Conservation (phyloP, 1,140 invertebrate species). For the Akabosia matsudoensis region DNA sequence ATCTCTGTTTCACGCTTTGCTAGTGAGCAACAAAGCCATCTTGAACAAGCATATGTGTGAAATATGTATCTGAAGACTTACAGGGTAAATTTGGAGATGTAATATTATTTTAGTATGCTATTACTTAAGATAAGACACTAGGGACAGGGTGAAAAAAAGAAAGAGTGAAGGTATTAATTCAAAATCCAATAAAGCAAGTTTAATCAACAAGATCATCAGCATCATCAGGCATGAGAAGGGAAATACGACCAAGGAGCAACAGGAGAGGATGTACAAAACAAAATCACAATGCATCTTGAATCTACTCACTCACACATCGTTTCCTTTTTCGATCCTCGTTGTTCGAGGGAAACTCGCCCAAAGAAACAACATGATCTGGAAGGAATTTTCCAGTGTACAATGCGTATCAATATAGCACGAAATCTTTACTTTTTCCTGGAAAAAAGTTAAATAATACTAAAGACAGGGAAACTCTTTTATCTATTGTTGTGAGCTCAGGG, state of each 20-base stretch:
- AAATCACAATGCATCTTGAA: neutral
- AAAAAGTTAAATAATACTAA: no score
- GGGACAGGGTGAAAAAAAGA: neutral
- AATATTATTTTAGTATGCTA: neutral
- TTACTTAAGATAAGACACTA: constrained; percentile 2
- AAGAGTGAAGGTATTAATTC: constrained; percentile 25
- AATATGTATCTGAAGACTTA: no score
- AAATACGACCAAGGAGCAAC: neutral
- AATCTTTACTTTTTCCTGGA: no score
- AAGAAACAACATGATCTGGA: neutral
- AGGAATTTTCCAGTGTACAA: neutral
- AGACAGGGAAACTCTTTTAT: no score
- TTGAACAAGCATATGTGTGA: no score
- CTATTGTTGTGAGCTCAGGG: no score
- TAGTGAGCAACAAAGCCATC: no score
- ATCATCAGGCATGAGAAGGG: neutral
- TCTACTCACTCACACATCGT: neutral
- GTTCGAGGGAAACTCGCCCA: neutral
- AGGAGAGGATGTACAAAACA: neutral
- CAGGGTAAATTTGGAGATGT: no score
- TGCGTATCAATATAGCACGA: neutral
- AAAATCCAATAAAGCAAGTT: constrained; percentile 25
- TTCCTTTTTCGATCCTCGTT: neutral
- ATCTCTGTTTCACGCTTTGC: no score
- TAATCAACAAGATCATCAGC: constrained; percentile 23